Evolutionary conservation across 2,797 vertebrate genomes (phyloP).

Genomic region (Setipinna tenuifilis): DNA sequence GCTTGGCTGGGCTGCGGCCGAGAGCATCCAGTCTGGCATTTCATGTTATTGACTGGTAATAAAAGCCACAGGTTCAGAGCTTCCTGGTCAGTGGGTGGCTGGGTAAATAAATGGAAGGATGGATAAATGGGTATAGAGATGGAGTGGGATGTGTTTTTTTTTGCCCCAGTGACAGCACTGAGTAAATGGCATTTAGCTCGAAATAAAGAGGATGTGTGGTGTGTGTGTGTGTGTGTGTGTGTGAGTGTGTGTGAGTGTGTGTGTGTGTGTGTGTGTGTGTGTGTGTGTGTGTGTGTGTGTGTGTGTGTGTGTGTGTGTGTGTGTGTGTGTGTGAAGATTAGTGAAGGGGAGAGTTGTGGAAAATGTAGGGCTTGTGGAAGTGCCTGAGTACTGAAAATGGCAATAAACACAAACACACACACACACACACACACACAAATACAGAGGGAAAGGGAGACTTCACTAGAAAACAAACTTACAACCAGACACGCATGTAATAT

Average conservation of each 20-base stretch:
- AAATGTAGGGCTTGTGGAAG: not conserved
- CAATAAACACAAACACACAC: not conserved
- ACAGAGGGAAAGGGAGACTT: not conserved
- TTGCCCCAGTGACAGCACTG: not conserved
- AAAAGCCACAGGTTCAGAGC: conserved; percentile 52
- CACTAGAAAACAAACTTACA: too few relatives aligned
- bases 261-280: too few relatives aligned
- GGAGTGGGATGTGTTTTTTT: not conserved
- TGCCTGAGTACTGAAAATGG: not conserved
- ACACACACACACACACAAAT: not conserved
- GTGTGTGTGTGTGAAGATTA: not conserved
- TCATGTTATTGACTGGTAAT: conserved; percentile 71
- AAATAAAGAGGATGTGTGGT: not conserved
- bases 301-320: too few relatives aligned
- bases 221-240: too few relatives aligned
- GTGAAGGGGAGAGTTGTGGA: not conserved
- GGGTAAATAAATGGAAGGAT: conserved; percentile 1
- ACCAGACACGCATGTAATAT: too few relatives aligned
- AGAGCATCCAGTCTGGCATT: conserved; percentile 60
- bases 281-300: too few relatives aligned
- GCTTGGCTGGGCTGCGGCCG: conserved; percentile 42
- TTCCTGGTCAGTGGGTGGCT: conserved; percentile 53
- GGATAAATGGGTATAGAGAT: not conserved
- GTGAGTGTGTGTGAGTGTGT: too few relatives aligned
- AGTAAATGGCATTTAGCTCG: not conserved